Evolutionary conservation across 1,140 invertebrate species (phyloP), one percentile per base, ranked within the genome.

Genomic region (Wasmannia auropunctata): DNA sequence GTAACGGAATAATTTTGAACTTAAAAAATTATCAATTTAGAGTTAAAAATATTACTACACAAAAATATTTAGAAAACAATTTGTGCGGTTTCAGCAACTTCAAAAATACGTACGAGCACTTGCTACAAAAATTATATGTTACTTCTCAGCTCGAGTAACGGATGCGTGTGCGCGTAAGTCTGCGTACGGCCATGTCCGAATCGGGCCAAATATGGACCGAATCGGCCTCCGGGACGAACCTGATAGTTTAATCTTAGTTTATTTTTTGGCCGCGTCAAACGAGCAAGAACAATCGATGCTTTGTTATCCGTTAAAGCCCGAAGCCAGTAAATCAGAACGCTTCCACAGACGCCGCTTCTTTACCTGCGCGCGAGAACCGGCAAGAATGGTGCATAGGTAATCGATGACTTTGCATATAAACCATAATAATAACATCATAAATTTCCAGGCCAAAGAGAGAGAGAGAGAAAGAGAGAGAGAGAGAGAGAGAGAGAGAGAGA

Each of bases 121-220:
- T 69, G 6, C 34, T 37, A 63, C 16, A 83, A 58, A 28, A 3
- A 63, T 1, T n/a, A n/a, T 34, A 60, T 16, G 19, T 83, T 83
- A 34, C 14, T 75, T 85, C 43, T 51, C 31, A 37, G 60, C 4
- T 34, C 49, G 22, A 86, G n/a, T 28, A 81, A 54, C 6, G 58
- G 0, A 25, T 49, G 10, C 16, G 25, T 8, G 22, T 19, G 19
- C 19, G 22, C 46, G n/a, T n/a, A 49, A 19, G 31, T 67, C 62
- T 69, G 22, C 37, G 37, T 72, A 72, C 28, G 62, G 54, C 11
- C 49, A 84, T 49, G n/a, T 31, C 2, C 74, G 80, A 88, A 83
- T 83, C 69, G 76, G 60, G 28, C 70, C 87, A 89, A 86, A 89
- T 89, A 89, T 83, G 84, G 69, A 16, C 28, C 43, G 72, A 77